These are phyloP conservation scores for Eurytoma adleriae DNA, from an alignment of 2,888 invertebrate genomes.

Conservation along the genomic window DNA sequence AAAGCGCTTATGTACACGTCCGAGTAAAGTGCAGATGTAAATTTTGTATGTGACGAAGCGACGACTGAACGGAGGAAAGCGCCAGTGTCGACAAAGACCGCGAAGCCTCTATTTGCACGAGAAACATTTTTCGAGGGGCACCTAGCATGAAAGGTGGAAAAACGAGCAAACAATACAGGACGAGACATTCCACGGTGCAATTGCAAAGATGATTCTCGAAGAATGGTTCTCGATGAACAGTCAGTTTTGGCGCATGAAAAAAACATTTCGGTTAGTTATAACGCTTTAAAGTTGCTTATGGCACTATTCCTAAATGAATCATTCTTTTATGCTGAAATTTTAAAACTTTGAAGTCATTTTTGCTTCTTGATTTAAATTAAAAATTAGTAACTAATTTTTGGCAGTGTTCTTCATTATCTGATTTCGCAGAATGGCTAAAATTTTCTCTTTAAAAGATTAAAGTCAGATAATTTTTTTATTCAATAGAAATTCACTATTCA, in stretches of 20 bases:
- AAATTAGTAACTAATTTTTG: too few species aligned
- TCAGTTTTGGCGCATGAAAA: not conserved
- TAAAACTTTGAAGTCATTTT: too few species aligned
- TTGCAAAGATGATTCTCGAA: slow-evolving; percentile 1
- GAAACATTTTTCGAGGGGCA: slow-evolving; percentile 8
- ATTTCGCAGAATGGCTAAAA: too few species aligned
- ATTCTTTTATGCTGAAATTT: too few species aligned
- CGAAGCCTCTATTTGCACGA: slow-evolving; percentile 16
- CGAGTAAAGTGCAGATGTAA: slow-evolving; percentile 11
- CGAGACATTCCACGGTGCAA: not conserved
- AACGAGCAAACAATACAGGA: not conserved
- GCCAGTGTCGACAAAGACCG: not conserved
- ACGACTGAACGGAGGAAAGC: not conserved
- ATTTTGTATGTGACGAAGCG: not conserved
- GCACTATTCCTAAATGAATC: too few species aligned
- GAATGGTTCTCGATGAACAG: not conserved
- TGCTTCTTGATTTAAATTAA: too few species aligned
- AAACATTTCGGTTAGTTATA: not conserved
- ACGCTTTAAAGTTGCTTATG: not conserved
- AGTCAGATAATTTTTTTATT: too few species aligned
- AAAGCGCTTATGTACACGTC: not conserved
- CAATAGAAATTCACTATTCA: too few species aligned
- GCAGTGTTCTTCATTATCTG: too few species aligned
- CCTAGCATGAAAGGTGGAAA: not conserved
- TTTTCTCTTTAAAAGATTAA: too few species aligned